A percentile compares a stretch with the other conserved stretches of the same genome.
phyloP scores from a whole-genome alignment of 23 tunicate genomes.

The Oikopleura vanhoeffeni region DNA sequence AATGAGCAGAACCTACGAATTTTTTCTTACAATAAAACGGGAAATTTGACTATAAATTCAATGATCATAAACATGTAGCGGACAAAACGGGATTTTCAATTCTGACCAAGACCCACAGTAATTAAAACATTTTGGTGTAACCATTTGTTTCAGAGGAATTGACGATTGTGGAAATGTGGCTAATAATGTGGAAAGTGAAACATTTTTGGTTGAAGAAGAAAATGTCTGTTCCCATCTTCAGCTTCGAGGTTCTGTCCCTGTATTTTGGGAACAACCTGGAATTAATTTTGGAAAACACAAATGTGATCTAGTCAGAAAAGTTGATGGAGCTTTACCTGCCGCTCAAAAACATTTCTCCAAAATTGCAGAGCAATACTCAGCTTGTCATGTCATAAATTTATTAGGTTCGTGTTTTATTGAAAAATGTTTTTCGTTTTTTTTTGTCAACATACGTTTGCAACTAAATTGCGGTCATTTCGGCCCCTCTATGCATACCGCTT shows the following conservation, averaged over 20 bases:
- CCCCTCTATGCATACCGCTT: no score
- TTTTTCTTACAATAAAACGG: no score
- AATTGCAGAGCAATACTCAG: slow-evolving; percentile 15
- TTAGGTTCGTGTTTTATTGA: slow-evolving; percentile 73
- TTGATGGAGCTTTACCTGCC: slow-evolving; percentile 28
- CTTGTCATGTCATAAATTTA: slow-evolving; percentile 40
- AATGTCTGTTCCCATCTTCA: slow-evolving; percentile 36
- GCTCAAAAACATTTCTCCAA: slow-evolving; percentile 40
- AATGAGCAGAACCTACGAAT: no score
- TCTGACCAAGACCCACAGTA: no score
- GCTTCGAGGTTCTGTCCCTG: slow-evolving; percentile 79
- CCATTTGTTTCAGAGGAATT: slow-evolving; percentile 34
- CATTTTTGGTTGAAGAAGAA: slow-evolving; percentile 30
- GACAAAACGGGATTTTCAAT: no score
- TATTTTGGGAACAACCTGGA: slow-evolving; percentile 92
- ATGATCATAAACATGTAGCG: no score
- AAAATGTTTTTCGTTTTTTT: no score
- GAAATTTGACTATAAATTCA: no score
- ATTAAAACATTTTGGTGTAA: no score
- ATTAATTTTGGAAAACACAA: slow-evolving; percentile 84
- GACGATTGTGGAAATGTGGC: slow-evolving; percentile 63
- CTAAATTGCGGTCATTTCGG: no score
- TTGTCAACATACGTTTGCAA: no score
- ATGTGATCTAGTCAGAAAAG: slow-evolving; percentile 29
- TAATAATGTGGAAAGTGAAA: slow-evolving; percentile 80